phyloP scores from a whole-genome alignment of 2,888 invertebrate species.

The Dyspetes luteomarginatus region DNA sequence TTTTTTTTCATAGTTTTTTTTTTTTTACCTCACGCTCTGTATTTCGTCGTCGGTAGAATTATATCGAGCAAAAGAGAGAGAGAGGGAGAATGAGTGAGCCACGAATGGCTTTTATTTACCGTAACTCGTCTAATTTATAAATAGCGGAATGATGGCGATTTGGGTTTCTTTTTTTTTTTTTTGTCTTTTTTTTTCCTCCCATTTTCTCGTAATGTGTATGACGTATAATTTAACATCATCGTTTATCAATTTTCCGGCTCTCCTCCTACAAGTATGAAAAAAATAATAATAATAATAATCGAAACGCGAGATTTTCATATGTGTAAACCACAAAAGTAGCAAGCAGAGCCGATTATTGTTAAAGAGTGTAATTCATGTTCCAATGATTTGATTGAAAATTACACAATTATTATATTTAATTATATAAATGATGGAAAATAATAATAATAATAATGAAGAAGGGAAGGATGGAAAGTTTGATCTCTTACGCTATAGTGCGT shows the following conservation, averaged over 20 bases:
- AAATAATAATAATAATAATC: too few species aligned
- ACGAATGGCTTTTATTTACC: constrained; percentile 29
- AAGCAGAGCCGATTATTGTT: too few species aligned
- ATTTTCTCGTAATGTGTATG: too few species aligned
- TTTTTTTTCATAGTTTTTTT: constrained; percentile 41
- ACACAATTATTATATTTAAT: not conserved
- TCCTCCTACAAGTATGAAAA: too few species aligned
- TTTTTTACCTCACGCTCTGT: constrained; percentile 29
- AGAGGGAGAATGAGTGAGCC: constrained; percentile 6
- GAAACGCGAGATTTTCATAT: too few species aligned
- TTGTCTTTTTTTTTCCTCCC: not conserved
- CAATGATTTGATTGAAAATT: constrained; percentile 31
- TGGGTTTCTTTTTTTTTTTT: too few species aligned
- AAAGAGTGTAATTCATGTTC: not conserved
- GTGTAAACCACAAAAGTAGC: too few species aligned
- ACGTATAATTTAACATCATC: too few species aligned
- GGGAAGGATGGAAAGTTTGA: constrained; percentile 77
- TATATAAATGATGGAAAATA: too few species aligned
- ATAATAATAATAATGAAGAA: constrained; percentile 73
- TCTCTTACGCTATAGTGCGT: constrained; percentile 76
- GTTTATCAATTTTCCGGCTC: too few species aligned
- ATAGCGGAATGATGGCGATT: not conserved
- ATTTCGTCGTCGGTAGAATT: constrained; percentile 23
- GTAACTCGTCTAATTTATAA: constrained; percentile 48
- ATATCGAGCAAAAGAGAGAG: too few species aligned